Conservation (phyloP, 2,113 vertebrate genomes). For the Ammospiza caudacuta region DNA sequence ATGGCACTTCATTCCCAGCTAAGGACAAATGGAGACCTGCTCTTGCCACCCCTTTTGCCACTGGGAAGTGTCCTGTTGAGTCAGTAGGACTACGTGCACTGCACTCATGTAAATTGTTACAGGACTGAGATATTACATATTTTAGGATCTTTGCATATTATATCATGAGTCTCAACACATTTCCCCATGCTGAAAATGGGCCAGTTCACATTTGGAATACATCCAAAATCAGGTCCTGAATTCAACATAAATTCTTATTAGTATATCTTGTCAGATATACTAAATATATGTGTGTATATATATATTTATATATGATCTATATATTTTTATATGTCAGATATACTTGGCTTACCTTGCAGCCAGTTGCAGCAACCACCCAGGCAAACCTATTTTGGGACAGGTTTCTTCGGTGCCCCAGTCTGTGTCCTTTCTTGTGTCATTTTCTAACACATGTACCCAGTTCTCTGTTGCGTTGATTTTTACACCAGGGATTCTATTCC, state of each 20-base stretch:
- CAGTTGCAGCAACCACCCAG: neutral
- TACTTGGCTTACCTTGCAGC: neutral
- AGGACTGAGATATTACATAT: neutral
- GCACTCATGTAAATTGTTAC: neutral
- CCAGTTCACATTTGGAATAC: neutral
- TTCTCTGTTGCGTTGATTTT: neutral
- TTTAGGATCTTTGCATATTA: neutral
- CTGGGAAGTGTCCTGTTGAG: neutral
- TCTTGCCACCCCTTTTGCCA: neutral
- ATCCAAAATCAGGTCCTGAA: neutral
- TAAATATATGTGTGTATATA: neutral
- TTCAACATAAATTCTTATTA: neutral
- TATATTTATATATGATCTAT: neutral
- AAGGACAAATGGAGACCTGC: neutral
- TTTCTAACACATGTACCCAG: accelerated
- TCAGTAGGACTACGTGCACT: neutral
- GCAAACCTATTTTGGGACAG: neutral
- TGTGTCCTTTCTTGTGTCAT: neutral
- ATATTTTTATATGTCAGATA: neutral
- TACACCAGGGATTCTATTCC: neutral
- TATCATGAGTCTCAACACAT: neutral
- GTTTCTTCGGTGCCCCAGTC: neutral
- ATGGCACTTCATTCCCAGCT: neutral
- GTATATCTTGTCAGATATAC: neutral
- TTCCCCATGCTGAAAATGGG: neutral